phyloP scores from a whole-genome alignment of 1,140 invertebrate species.

The Drosophila bipectinata region DNA sequence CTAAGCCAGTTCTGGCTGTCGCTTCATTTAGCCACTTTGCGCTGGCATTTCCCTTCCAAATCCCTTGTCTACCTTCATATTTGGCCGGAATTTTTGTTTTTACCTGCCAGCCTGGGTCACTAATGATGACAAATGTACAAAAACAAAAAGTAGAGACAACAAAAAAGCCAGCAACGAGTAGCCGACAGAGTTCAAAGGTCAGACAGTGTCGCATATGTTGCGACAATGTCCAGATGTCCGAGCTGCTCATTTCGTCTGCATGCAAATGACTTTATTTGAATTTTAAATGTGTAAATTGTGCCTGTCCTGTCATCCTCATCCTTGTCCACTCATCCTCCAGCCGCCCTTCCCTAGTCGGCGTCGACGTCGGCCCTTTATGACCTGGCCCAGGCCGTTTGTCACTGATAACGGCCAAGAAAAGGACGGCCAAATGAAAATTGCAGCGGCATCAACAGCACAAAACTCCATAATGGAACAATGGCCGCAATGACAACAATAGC shows the following conservation, averaged over 20 bases:
- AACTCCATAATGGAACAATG: conserved; percentile 69
- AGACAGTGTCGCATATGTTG: conserved; percentile 70
- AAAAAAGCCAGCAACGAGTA: conserved; percentile 8
- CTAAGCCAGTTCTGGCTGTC: conserved; percentile 33
- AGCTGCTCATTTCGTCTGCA: conserved; percentile 72
- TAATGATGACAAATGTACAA: conserved; percentile 78
- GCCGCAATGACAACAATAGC: conserved; percentile 70
- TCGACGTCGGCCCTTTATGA: conserved; percentile 19
- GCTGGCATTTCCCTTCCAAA: conserved; percentile 1
- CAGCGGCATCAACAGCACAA: conserved; percentile 47
- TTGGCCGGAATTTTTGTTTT: conserved; percentile 25
- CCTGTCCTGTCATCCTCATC: conserved; percentile 29
- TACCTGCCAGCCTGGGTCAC: conserved; percentile 47
- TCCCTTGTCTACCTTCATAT: conserved; percentile 25
- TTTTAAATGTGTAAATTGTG: conserved; percentile 82
- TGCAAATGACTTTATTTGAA: conserved; percentile 82
- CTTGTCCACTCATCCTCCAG: conserved; percentile 22
- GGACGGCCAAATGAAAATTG: conserved; percentile 71
- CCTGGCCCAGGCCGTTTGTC: conserved; percentile 70
- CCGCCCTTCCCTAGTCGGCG: neutral
- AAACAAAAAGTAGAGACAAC: conserved; percentile 32
- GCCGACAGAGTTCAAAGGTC: conserved; percentile 63
- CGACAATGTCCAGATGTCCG: conserved; percentile 52
- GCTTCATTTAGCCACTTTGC: conserved; percentile 37
- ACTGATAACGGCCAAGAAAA: conserved; percentile 75